A percentile compares a stretch with the other conserved stretches of the same genome.
phyloP scores from a whole-genome alignment of 2,888 invertebrate species.

The Stenchaetothrips biformis region DNA sequence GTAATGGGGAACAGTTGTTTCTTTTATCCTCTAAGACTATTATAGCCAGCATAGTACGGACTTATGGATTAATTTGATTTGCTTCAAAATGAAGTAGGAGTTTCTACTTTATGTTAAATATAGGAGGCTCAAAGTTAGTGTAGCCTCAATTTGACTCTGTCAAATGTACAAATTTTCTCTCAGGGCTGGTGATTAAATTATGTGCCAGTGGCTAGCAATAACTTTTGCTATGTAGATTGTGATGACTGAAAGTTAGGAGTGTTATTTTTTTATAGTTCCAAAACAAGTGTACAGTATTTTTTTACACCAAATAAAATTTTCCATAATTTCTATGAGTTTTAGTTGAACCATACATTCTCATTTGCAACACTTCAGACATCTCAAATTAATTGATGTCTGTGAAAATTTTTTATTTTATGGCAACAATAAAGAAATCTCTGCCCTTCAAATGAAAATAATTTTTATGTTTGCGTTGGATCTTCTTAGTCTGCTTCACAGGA shows the following conservation, averaged over 20 bases:
- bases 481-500: background rate
- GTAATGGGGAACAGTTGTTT: background rate
- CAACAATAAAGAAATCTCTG: background rate
- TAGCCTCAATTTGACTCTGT: no score
- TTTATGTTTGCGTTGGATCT: background rate
- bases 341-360: background rate
- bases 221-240: background rate
- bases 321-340: background rate
- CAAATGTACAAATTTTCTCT: background rate
- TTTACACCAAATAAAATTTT: background rate
- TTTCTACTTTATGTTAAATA: background rate
- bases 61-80: background rate
- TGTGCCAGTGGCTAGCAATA: conserved; percentile 1
- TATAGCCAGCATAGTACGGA: background rate
- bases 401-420: background rate
- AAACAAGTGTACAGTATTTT: background rate
- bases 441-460: background rate
- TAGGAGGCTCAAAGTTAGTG: background rate
- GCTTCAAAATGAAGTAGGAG: background rate
- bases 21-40: background rate
- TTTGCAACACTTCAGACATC: background rate
- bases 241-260: conserved; percentile 7
- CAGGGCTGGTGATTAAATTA: background rate
- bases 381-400: background rate
- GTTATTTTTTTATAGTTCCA: conserved; percentile 7